These are phyloP conservation scores for Orthonyx spaldingii DNA, from an alignment of 2,113 vertebrate species.

Conservation along the genomic window DNA sequence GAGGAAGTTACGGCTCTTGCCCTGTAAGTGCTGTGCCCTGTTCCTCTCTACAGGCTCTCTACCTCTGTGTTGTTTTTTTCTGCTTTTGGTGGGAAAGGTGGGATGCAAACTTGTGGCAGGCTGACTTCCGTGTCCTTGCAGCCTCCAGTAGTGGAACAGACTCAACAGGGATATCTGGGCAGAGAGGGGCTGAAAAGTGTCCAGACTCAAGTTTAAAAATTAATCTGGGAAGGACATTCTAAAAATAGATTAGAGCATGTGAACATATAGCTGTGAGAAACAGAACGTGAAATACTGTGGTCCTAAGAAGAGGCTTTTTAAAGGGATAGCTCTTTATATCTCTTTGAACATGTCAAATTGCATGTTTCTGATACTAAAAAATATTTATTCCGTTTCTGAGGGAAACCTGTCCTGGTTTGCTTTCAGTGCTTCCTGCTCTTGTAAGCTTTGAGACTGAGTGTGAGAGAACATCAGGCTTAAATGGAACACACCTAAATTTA, in stretches of 20 bases:
- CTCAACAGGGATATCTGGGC: neutral
- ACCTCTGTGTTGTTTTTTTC: neutral
- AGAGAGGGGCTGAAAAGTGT: neutral
- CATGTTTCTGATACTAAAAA: neutral
- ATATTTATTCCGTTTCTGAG: neutral
- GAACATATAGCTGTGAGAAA: neutral
- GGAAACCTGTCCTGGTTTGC: neutral
- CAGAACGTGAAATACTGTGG: neutral
- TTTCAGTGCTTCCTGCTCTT: neutral
- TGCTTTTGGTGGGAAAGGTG: neutral
- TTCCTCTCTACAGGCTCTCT: neutral
- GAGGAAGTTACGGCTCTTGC: neutral
- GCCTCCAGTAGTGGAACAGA: neutral
- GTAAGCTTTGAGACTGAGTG: neutral
- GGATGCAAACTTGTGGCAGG: neutral
- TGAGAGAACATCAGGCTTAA: neutral
- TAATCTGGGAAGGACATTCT: slow-evolving; percentile 10
- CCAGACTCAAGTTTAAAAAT: neutral
- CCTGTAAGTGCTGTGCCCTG: neutral
- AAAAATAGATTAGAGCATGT: neutral
- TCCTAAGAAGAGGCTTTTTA: neutral
- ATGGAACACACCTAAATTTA: neutral
- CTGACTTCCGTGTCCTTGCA: neutral
- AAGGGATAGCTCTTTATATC: neutral
- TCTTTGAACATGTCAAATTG: neutral